Evolutionary conservation across 2,888 invertebrate species (phyloP).

Genomic region (Azorinus chamasolen): DNA sequence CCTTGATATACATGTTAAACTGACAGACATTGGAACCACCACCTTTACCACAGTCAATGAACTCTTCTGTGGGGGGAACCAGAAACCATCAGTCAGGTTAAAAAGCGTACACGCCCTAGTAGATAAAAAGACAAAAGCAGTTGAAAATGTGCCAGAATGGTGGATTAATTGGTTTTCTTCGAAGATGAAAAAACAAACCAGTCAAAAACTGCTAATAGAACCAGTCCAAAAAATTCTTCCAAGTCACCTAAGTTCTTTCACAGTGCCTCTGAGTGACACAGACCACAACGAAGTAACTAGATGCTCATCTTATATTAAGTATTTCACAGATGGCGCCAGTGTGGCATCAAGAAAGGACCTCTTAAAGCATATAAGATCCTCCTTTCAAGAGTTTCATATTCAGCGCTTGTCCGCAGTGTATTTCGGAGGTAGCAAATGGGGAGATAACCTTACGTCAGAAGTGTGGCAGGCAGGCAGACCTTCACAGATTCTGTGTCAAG

Average conservation of each 20-base stretch:
- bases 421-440: constrained; percentile 70
- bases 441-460: constrained; percentile 69
- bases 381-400: constrained; percentile 72
- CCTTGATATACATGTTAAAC: constrained; percentile 70
- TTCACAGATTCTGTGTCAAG: constrained; percentile 62
- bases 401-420: constrained; percentile 72
- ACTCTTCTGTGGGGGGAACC: constrained; percentile 69
- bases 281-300: constrained; percentile 69
- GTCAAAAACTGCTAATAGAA: constrained; percentile 40
- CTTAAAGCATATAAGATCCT: constrained; percentile 65
- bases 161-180: constrained; percentile 71
- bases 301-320: constrained; percentile 75
- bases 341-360: constrained; percentile 68
- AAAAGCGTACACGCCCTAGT: constrained; percentile 73
- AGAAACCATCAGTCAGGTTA: constrained; percentile 72
- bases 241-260: constrained; percentile 59
- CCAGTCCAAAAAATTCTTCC: constrained; percentile 39
- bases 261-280: constrained; percentile 73
- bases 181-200: constrained; percentile 11
- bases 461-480: constrained; percentile 72
- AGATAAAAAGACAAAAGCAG: constrained; percentile 61
- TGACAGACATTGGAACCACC: constrained; percentile 72
- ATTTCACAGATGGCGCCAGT: constrained; percentile 75
- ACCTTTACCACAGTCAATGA: constrained; percentile 72
- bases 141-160: constrained; percentile 74